Evolutionary conservation across 2,888 invertebrate genomes (phyloP).

Genomic region (Unio delphinus): DNA sequence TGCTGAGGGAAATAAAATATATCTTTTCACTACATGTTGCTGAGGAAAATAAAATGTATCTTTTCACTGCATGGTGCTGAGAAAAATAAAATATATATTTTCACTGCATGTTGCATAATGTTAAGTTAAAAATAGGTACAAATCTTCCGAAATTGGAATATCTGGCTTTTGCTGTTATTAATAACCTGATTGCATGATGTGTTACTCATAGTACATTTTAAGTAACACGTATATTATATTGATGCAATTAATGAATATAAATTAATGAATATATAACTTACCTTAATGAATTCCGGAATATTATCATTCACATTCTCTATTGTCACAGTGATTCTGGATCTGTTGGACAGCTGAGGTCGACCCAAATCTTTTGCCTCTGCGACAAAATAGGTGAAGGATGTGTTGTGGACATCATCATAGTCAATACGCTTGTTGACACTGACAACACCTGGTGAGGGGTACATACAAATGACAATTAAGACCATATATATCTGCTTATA

Average conservation of each 20-base stretch:
- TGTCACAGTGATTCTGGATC: constrained; percentile 83
- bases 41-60: too few relatives aligned
- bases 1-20: too few relatives aligned
- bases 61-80: too few relatives aligned
- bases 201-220: background rate
- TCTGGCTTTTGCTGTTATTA: too few relatives aligned
- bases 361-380: constrained; percentile 90
- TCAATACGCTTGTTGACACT: constrained; percentile 85
- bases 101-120: too few relatives aligned
- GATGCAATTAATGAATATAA: background rate
- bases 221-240: background rate
- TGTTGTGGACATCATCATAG: constrained; percentile 83
- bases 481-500: background rate
- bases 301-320: constrained; percentile 91
- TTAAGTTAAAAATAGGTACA: too few relatives aligned
- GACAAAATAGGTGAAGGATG: constrained; percentile 79
- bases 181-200: too few relatives aligned
- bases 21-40: too few relatives aligned
- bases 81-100: too few relatives aligned
- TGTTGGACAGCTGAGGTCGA: constrained; percentile 84
- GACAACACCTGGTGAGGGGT: constrained; percentile 78
- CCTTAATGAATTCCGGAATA: constrained; percentile 80
- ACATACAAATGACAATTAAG: background rate
- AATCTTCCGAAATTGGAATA: too few relatives aligned
- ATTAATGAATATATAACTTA: constrained; percentile 10